These are phyloP conservation scores for Pelecanoides urinatrix DNA, from an alignment of 2,113 vertebrate species.

Conservation along the genomic window DNA sequence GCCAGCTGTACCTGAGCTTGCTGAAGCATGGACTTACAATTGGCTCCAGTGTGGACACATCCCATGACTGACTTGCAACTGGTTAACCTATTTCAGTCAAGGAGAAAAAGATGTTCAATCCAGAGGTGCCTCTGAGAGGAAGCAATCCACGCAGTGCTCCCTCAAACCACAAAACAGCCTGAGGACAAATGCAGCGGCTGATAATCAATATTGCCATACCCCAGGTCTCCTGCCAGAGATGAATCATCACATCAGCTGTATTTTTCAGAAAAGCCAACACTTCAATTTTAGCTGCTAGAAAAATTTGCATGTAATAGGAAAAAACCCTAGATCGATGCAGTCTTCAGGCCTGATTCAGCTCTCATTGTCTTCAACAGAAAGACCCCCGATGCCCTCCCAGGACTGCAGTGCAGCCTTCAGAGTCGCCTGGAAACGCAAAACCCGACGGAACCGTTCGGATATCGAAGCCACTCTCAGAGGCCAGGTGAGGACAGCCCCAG, in stretches of 20 bases:
- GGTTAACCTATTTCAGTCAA: background rate
- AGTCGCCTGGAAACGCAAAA: background rate
- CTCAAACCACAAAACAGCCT: background rate
- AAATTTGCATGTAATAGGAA: background rate
- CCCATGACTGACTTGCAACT: background rate
- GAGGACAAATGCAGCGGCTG: background rate
- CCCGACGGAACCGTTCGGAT: accelerated
- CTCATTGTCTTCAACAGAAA: background rate
- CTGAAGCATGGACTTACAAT: background rate
- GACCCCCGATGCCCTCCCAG: background rate
- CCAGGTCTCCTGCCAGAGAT: background rate
- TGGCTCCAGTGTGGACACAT: background rate
- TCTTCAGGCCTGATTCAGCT: background rate
- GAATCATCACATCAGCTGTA: background rate
- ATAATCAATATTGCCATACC: background rate
- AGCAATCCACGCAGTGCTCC: background rate
- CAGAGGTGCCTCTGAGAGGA: background rate
- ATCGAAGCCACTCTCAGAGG: background rate
- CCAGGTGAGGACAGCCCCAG: background rate
- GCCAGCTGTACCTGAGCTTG: background rate
- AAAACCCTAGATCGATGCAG: background rate
- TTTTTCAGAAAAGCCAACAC: background rate
- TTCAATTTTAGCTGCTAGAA: background rate
- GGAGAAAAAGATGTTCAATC: background rate
- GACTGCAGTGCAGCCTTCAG: background rate